Evolutionary conservation across 2,113 vertebrate species (phyloP), one percentile per base, ranked within the genome.

Genomic region (Triplophysa dalaica): DNA sequence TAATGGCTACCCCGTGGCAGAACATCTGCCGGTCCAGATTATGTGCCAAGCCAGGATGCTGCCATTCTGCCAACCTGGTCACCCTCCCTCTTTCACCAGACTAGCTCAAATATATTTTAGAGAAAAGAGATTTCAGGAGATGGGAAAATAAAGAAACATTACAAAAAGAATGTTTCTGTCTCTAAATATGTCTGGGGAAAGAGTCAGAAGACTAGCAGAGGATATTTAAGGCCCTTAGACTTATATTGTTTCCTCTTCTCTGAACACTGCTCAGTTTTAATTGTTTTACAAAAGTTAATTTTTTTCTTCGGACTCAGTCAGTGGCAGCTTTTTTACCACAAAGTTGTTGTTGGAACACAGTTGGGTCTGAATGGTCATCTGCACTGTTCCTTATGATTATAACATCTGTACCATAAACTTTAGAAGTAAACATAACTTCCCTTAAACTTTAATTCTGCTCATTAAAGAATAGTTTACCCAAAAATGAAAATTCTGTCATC

Each of bases 11-110:
- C 74, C 64, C 38, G 7, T 78, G 68, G 80, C 70, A 70, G 68
- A 33, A 69, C 52, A 61, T 66, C 72, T 82, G 60, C 65, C 22
- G 56, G 70, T 80, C 24, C 65, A 77, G 48, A 80, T 83, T 80
- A 74, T 21, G 56, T 72, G 12, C 19, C 24, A 68, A 81, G 22
- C 33, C 33, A 26, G 38, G 70, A 33, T 41, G 19, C 38, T 67
- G 64, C 58, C 21, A 26, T 13, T 54, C 45, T 65, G 24, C 56
- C 48, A 41, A 68, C 68, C 64, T n/a, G 26, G 77, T 84, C 84
- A 77, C 26, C 73, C 66, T 33, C 48, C 68, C 60, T 58, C 38
- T 84, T 41, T 66, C 33, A 38, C 43, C 54, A 56, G 22, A 61
- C 70, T 41, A 3, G 26, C 62, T 3, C 21, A 24, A 62, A 69